phyloP scores from a whole-genome alignment of 2,113 vertebrate species.

The Dipodomys merriami region DNA sequence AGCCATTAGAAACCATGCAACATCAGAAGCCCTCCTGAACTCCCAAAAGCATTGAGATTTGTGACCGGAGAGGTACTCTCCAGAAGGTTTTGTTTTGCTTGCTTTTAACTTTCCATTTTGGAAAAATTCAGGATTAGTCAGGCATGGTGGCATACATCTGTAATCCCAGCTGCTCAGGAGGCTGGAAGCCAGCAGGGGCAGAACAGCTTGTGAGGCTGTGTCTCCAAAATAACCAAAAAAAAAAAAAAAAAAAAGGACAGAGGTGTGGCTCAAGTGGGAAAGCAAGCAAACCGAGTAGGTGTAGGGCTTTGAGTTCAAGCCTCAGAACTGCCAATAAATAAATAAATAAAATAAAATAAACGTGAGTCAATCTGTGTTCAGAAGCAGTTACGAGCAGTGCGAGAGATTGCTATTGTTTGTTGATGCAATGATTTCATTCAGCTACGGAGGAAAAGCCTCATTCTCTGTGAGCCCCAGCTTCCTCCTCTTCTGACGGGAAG shows the following conservation, averaged over 20 bases:
- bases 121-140: background rate
- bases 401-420: background rate
- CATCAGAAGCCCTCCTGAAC: background rate
- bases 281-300: no score
- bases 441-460: background rate
- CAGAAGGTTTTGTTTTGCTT: background rate
- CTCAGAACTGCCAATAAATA: no score
- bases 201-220: no score
- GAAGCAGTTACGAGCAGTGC: background rate
- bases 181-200: no score
- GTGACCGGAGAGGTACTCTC: background rate
- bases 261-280: no score
- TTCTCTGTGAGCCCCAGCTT: background rate
- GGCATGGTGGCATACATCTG: background rate
- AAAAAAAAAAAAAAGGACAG: background rate
- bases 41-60: background rate
- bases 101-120: conserved; percentile 43
- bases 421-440: conserved; percentile 2
- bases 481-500: conserved; percentile 44
- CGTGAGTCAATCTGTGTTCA: no score
- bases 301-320: no score
- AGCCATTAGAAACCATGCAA: conserved; percentile 23
- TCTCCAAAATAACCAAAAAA: background rate
- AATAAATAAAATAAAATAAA: no score
- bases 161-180: no score